These are phyloP conservation scores for Lasioglossum lativentre DNA, from an alignment of 2,888 invertebrate genomes.

Conservation along the genomic window DNA sequence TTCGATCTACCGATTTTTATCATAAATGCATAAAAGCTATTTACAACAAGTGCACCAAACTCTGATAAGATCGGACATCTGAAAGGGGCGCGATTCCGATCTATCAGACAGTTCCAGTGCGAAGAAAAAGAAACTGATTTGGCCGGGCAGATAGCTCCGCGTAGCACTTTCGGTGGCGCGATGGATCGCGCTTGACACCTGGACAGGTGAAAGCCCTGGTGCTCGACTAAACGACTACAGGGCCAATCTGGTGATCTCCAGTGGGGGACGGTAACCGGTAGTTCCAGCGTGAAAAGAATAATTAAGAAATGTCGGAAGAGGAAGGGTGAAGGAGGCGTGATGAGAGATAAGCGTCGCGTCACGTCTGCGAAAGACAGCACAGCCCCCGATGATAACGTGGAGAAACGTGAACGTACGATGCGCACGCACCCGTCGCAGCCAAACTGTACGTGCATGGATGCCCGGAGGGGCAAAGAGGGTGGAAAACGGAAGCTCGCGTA, in stretches of 20 bases:
- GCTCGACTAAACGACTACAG: neutral
- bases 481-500: slow-evolving; percentile 46
- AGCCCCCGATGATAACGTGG: slow-evolving; percentile 30
- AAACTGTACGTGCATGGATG: slow-evolving; percentile 16
- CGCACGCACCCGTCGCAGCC: slow-evolving; percentile 48
- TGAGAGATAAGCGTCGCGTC: slow-evolving; percentile 9
- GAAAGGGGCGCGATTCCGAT: neutral
- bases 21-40: neutral
- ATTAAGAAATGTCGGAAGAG: neutral
- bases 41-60: neutral
- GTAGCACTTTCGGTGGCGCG: neutral
- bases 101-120: neutral
- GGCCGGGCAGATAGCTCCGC: neutral
- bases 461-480: slow-evolving; percentile 32
- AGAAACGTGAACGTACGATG: slow-evolving; percentile 42
- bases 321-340: neutral
- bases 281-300: neutral
- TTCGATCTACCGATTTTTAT: neutral
- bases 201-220: neutral
- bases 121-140: neutral
- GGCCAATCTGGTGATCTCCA: neutral
- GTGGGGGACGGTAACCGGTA: neutral
- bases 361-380: neutral
- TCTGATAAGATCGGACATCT: neutral
- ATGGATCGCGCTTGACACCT: neutral